A percentile compares a stretch with the other conserved stretches of the same genome.
These are phyloP conservation scores for Scaptomyza flava DNA, from an alignment of 2,888 invertebrate genomes.

Conservation along the genomic window DNA sequence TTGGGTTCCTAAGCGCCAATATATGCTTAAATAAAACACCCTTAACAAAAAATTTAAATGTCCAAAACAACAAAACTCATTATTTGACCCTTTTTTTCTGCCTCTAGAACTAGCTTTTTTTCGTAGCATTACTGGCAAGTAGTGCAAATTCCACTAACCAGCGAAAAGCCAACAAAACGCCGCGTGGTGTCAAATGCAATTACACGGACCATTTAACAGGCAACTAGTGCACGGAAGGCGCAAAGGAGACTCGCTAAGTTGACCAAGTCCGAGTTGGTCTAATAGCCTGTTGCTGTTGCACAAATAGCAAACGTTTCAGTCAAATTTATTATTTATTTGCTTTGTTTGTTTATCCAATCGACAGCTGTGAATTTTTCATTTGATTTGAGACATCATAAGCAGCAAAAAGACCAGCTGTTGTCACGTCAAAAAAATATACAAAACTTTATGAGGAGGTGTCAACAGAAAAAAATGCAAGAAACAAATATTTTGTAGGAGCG, in stretches of 20 bases:
- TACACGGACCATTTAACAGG: constrained; percentile 65
- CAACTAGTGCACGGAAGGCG: constrained; percentile 3
- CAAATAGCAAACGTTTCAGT: constrained; percentile 11
- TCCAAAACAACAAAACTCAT: neutral
- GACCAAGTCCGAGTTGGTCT: constrained; percentile 5
- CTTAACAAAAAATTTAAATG: too few species aligned
- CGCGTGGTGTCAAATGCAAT: constrained; percentile 39
- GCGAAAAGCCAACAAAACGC: constrained; percentile 15
- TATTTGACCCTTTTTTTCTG: neutral
- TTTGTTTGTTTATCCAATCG: constrained; percentile 43
- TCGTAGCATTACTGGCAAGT: neutral
- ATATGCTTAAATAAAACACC: neutral
- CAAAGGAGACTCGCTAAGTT: neutral
- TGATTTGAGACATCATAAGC: constrained; percentile 18
- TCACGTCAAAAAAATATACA: neutral
- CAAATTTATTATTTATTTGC: constrained; percentile 43
- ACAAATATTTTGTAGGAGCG: neutral
- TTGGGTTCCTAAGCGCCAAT: neutral
- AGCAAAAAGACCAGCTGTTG: constrained; percentile 12
- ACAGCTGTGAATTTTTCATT: constrained; percentile 26
- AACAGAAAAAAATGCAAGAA: neutral
- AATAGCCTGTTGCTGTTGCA: constrained; percentile 20
- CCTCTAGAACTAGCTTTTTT: neutral
- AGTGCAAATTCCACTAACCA: constrained; percentile 5
- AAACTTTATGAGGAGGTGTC: constrained; percentile 16